Evolutionary conservation across 2,888 invertebrate genomes (phyloP).

Genomic region (Stomorhina lunata): DNA sequence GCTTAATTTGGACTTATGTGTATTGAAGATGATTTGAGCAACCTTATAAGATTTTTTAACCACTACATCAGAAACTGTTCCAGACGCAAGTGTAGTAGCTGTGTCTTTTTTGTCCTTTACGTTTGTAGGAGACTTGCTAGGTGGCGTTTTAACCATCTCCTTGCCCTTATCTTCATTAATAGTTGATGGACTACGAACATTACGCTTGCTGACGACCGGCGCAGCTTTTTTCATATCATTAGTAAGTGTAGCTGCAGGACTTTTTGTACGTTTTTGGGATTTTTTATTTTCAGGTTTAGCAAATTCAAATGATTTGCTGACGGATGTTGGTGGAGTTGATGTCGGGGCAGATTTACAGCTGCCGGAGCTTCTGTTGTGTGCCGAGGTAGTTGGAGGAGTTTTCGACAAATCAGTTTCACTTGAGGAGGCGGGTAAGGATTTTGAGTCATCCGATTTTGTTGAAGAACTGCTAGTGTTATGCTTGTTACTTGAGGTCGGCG

Average conservation of each 20-base stretch:
- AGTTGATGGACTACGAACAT: slow-evolving; percentile 59
- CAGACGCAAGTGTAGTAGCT: background rate
- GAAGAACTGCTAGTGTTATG: slow-evolving; percentile 31
- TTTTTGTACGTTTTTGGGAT: slow-evolving; percentile 68
- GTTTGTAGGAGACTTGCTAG: slow-evolving; percentile 9
- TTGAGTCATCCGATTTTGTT: slow-evolving; percentile 52
- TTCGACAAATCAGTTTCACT: slow-evolving; percentile 23
- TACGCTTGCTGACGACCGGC: slow-evolving; percentile 34
- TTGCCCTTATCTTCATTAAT: slow-evolving; percentile 56
- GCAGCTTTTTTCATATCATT: slow-evolving; percentile 73
- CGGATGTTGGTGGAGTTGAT: slow-evolving; percentile 20
- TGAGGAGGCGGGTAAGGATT: slow-evolving; percentile 22
- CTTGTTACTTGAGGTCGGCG: slow-evolving; percentile 39
- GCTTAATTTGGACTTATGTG: slow-evolving; percentile 82
- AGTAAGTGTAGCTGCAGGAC: slow-evolving; percentile 72
- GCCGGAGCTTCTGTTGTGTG: slow-evolving; percentile 44
- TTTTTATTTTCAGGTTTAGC: slow-evolving; percentile 75
- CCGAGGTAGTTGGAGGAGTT: background rate
- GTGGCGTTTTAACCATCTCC: slow-evolving; percentile 22
- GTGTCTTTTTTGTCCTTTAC: slow-evolving; percentile 42
- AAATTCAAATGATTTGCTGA: slow-evolving; percentile 76
- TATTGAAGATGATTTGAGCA: slow-evolving; percentile 84
- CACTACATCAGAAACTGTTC: slow-evolving; percentile 59
- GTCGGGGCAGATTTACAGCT: slow-evolving; percentile 52
- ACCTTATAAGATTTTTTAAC: slow-evolving; percentile 77